phyloP scores from a whole-genome alignment of 2,797 vertebrate genomes.

The Sebastiscus tertius region DNA sequence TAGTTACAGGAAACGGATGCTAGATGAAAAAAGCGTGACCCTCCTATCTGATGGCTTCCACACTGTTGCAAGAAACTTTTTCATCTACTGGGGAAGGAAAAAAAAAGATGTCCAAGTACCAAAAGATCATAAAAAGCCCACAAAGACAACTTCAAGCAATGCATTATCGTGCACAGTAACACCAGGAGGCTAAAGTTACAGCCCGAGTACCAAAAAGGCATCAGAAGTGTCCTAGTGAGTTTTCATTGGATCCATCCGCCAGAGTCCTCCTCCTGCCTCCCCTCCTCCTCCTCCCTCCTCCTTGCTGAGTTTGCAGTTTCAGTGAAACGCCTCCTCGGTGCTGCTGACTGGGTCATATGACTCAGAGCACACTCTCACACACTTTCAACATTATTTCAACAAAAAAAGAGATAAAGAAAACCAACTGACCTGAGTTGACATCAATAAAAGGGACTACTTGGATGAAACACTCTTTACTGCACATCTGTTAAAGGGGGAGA shows the following conservation, averaged over 20 bases:
- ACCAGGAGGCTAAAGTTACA: background rate
- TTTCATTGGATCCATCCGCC: constrained; percentile 25
- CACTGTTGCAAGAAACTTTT: background rate
- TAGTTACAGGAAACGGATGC: background rate
- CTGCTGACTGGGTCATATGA: constrained; percentile 59
- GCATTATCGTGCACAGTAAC: background rate
- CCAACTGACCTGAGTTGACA: background rate
- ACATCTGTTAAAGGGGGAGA: background rate
- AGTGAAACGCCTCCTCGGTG: constrained; percentile 23
- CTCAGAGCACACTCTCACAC: background rate
- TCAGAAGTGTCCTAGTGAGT: background rate
- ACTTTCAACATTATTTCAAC: constrained; percentile 1
- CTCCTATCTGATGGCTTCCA: background rate
- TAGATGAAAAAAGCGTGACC: background rate
- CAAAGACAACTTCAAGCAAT: background rate
- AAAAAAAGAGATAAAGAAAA: background rate
- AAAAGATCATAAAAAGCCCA: background rate
- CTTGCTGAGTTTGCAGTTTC: constrained; percentile 41
- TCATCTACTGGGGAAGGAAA: background rate
- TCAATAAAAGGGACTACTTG: too few relatives aligned
- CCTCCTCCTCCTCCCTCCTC: constrained; percentile 33
- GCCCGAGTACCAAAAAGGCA: background rate
- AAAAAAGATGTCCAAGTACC: background rate
- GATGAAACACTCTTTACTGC: background rate
- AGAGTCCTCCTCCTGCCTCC: constrained; percentile 5